These are phyloP conservation scores for Pseudobourletiella spinata DNA, from an alignment of 1,140 invertebrate genomes.

Conservation along the genomic window DNA sequence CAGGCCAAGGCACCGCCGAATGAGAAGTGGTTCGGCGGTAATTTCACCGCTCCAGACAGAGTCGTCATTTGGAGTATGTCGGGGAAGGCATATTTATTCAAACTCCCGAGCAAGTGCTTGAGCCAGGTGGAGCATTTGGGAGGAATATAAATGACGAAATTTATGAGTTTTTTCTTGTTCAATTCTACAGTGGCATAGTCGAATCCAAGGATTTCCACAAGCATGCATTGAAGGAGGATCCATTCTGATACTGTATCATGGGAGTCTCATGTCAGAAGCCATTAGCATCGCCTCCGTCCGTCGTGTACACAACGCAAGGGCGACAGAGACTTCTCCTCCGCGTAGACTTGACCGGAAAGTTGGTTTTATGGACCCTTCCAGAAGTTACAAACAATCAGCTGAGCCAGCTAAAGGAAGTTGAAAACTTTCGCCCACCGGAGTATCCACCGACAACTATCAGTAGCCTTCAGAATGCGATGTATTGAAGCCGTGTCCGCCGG, in stretches of 20 bases:
- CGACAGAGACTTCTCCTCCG: constrained; percentile 51
- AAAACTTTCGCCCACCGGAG: constrained; percentile 38
- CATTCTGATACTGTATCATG: constrained; percentile 71
- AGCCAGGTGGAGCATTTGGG: no score
- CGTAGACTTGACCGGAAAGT: constrained; percentile 80
- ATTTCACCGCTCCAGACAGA: constrained; percentile 80
- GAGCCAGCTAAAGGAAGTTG: constrained; percentile 51
- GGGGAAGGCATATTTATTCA: constrained; percentile 89
- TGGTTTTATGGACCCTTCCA: constrained; percentile 79
- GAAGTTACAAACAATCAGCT: constrained; percentile 63
- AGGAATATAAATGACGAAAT: no score
- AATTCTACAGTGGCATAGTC: constrained; percentile 68
- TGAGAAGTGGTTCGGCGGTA: constrained; percentile 88
- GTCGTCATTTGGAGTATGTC: constrained; percentile 89
- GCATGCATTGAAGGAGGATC: constrained; percentile 51
- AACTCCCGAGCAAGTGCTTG: constrained; percentile 91
- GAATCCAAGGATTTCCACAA: constrained; percentile 86
- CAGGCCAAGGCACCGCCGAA: constrained; percentile 62
- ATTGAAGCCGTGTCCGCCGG: constrained; percentile 76
- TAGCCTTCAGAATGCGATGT: constrained; percentile 68
- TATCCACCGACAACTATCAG: constrained; percentile 64
- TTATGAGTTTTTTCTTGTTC: no score
- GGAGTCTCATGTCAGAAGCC: constrained; percentile 17
- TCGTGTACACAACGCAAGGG: constrained; percentile 3
- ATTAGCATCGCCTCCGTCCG: constrained; percentile 38